Conservation (phyloP, 2,113 vertebrate species). For the Trogon surrucura region DNA sequence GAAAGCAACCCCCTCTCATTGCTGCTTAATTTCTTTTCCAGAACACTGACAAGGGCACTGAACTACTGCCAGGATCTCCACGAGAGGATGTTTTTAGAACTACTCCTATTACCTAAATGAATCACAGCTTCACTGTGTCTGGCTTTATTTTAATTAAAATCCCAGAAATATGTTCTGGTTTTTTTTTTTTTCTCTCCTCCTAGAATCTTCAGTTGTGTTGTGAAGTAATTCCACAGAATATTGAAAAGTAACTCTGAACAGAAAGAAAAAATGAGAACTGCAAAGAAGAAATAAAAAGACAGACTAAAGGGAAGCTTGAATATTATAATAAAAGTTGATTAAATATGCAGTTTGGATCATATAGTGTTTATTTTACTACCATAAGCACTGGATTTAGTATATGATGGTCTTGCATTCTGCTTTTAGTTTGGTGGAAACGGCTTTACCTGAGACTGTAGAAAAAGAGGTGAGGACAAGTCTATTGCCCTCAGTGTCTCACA, state of each 20-base stretch:
- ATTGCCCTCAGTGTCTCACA: neutral
- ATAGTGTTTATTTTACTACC: neutral
- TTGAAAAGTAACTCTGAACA: neutral
- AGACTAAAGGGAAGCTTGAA: neutral
- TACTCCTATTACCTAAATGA: neutral
- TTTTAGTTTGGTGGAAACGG: neutral
- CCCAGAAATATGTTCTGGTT: neutral
- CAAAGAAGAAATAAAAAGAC: neutral
- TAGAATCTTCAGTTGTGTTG: neutral
- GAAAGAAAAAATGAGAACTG: neutral
- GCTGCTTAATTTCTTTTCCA: neutral
- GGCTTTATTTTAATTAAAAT: constrained; percentile 20
- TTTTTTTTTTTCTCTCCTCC: neutral
- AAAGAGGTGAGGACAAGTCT: neutral
- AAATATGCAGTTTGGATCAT: neutral
- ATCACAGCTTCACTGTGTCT: neutral
- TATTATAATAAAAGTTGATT: neutral
- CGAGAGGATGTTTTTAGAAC: neutral
- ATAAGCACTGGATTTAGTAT: neutral
- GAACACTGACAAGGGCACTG: neutral
- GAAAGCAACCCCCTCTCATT: neutral
- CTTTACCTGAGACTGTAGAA: neutral
- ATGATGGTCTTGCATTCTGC: neutral
- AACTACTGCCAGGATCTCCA: neutral
- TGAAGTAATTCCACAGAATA: neutral